Conservation (phyloP, 2,888 invertebrate species). For the Byasa hedistus region DNA sequence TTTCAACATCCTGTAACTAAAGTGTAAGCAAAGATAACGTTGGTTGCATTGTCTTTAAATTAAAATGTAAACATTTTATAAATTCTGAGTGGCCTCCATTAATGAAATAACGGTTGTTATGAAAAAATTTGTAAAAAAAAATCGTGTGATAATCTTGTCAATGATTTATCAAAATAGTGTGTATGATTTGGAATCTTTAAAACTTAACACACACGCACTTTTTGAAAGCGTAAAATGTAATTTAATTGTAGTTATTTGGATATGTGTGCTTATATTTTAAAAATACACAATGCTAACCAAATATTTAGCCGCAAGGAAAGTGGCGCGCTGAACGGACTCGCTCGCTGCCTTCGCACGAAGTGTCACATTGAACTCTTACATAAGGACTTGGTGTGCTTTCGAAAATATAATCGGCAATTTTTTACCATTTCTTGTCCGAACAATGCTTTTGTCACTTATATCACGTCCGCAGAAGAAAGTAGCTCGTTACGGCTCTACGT, state of each 20-base stretch:
- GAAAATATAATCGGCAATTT: slow-evolving; percentile 70
- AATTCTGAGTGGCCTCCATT: no score
- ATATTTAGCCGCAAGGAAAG: slow-evolving; percentile 71
- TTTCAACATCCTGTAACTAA: no score
- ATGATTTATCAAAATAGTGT: no score
- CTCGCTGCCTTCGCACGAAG: slow-evolving; percentile 59
- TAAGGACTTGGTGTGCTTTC: slow-evolving; percentile 76
- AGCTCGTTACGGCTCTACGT: slow-evolving; percentile 43
- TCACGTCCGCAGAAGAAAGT: slow-evolving; percentile 57
- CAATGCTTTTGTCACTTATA: slow-evolving; percentile 56
- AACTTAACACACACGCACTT: neutral
- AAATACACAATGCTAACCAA: slow-evolving; percentile 54
- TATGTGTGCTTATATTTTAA: slow-evolving; percentile 30
- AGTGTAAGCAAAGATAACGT: no score
- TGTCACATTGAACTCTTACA: slow-evolving; percentile 79
- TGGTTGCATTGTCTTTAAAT: no score
- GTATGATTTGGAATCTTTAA: neutral
- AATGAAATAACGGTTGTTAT: no score
- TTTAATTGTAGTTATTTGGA: neutral
- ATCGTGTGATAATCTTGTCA: no score
- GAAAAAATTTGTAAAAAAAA: no score
- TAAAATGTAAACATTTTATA: no score
- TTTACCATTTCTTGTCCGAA: slow-evolving; percentile 59
- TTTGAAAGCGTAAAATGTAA: neutral
- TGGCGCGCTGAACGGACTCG: slow-evolving; percentile 68